Evolutionary conservation across 2,888 invertebrate species (phyloP), one percentile per base, ranked within the genome.

Genomic region (Pteria penguin): DNA sequence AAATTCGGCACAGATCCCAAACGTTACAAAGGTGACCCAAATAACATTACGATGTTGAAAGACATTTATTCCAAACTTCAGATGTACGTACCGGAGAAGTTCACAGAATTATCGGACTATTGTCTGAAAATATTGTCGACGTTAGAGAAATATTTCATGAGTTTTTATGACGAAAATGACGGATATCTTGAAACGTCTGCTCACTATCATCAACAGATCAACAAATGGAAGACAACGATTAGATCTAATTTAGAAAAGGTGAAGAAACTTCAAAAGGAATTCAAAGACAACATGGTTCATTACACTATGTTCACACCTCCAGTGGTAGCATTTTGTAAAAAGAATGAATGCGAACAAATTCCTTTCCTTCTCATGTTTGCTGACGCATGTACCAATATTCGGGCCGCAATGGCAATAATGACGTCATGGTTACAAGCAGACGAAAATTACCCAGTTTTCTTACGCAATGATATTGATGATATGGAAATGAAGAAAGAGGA

Each of bases 351-450:
- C 74, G 83, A 84, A 58, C 79, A 86, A 32, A 81, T 88, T 29
- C 87, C 89, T 2, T 87, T 89, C 54, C 77, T 90, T 2, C 77
- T 90, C 29, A 45, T 90, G 11, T 89, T 90, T 63, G 87, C 90
- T 0, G 89, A 90, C 32, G 86, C 86, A 1, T 86, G 87, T 75
- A 85, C 89, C 18, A 87, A 87, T 74, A 84, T 89, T 31, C 76
- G 86, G 22, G 84, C 84, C 22, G 88, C 86, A 5, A 76, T 87
- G 69, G 77, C 83, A 11, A 82, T 87, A 3, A 84, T 89, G 78
- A 79, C 76, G 32, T 78, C 83, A 54, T 90, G 90, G 90, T 70
- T 90, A 18, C 82, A 88, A 68, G 82, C 87, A 0, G 90, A 90
- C 75, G 87, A 87, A 78, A 86, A 86, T 66, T 90, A 89, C 71